Percentiles rank a stretch among this genome's conserved stretches.
These are phyloP conservation scores for Brachyrhaphis roseni DNA, from an alignment of 2,797 vertebrate species.

Conservation along the genomic window DNA sequence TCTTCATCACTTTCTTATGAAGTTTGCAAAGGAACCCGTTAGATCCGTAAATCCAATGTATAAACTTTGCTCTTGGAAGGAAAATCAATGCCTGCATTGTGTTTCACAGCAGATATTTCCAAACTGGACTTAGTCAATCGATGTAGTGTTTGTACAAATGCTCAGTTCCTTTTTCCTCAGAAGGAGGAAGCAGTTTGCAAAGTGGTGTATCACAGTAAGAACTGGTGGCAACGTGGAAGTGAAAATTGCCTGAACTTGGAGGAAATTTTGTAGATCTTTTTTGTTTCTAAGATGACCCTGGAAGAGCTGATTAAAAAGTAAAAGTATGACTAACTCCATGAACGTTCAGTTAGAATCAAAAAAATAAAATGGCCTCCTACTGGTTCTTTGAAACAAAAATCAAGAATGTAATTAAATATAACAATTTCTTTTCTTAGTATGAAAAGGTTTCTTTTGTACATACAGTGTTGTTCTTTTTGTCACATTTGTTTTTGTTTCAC, in stretches of 20 bases:
- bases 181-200: neutral
- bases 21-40: neutral
- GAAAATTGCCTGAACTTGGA: neutral
- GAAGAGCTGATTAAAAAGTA: neutral
- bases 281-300: neutral
- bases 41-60: neutral
- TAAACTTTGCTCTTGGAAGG: neutral
- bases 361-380: neutral
- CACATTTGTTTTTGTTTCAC: neutral
- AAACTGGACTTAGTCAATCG: neutral
- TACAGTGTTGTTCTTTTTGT: neutral
- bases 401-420: neutral
- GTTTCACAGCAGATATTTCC: conserved; percentile 1
- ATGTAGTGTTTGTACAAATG: neutral
- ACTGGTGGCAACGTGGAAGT: neutral
- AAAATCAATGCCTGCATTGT: conserved; percentile 5
- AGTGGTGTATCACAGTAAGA: neutral
- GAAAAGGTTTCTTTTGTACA: neutral
- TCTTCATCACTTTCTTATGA: neutral
- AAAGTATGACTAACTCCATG: neutral
- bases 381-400: neutral
- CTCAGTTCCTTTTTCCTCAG: conserved; percentile 3
- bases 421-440: neutral
- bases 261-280: neutral
- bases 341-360: neutral